phyloP scores from a whole-genome alignment of 2,888 invertebrate genomes.

The Halictus ligatus region DNA sequence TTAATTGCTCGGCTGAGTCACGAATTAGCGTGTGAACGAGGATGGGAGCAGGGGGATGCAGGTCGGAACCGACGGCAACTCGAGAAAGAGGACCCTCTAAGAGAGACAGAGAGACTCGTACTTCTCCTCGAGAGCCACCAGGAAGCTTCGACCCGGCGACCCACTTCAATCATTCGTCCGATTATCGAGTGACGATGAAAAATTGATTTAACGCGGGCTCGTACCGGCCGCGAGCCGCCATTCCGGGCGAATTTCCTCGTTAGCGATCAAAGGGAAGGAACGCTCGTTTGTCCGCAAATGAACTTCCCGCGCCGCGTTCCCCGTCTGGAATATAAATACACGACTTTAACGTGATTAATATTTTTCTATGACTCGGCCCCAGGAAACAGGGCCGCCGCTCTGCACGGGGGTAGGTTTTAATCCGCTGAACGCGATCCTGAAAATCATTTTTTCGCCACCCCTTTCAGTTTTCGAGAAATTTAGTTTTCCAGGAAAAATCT shows the following conservation, averaged over 20 bases:
- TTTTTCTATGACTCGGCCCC: not conserved
- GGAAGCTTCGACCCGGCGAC: conserved; percentile 61
- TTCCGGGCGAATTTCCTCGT: conserved; percentile 60
- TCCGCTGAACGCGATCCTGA: not conserved
- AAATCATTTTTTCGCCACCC: not conserved
- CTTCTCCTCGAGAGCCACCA: conserved; percentile 39
- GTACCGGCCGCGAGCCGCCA: conserved; percentile 32
- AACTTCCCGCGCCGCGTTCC: not conserved
- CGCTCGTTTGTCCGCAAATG: not conserved
- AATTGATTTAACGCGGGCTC: conserved; percentile 57
- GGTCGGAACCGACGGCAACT: conserved; percentile 27
- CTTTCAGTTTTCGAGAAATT: not conserved
- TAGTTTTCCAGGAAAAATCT: not conserved
- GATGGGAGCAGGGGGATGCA: conserved; percentile 40
- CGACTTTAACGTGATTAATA: conserved; percentile 4
- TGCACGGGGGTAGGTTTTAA: not conserved
- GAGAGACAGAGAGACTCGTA: conserved; percentile 1
- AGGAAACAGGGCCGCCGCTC: not conserved
- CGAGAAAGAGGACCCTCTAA: conserved; percentile 15
- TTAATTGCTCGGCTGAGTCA: conserved; percentile 78
- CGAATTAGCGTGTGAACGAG: conserved; percentile 72
- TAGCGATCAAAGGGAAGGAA: conserved; percentile 18
- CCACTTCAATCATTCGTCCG: conserved; percentile 53
- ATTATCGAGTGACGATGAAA: conserved; percentile 67
- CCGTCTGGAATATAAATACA: not conserved